Evolutionary conservation across 1,140 invertebrate species (phyloP), one percentile per base, ranked within the genome.

Genomic region (Drosophila biarmipes): DNA sequence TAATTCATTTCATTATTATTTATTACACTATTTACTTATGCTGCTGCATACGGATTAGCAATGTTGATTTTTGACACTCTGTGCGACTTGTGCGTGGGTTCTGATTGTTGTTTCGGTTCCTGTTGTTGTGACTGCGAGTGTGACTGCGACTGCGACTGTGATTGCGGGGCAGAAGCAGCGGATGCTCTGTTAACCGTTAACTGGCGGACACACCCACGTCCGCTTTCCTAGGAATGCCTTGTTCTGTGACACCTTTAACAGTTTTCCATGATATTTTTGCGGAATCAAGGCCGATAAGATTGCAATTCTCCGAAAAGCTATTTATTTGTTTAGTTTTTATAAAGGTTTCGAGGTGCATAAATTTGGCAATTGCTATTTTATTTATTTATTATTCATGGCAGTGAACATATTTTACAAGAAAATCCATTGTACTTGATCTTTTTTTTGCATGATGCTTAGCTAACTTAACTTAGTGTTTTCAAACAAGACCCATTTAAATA

Each of bases 1-100:
- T 89, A 82, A 82, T 89, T 87, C 71, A 76, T 87, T 87, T 87
- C 62, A 79, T 87, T 87, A 82, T 87, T 82, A 87, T 87, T 89
- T 87, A 89, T 87, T 78, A 74, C 63, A 80, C 78, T 84, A 84
- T 80, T 84, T 85, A 74, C 43, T 54, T 75, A 72, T 84, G 71
- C 57, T 52, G 59, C 62, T 63, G 71, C 64, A 68, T 80, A 59
- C 62, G 59, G 40, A 51, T 69, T 75, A 71, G n/a, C 64, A 72
- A 76, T 80, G 81, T 86, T 86, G 51, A 80, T 86, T 80, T 73
- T 77, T 84, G 72, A 84, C 80, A 82, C 77, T 85, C 57, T 85
- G 53, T 66, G 68, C 58, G 54, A 27, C 55, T 48, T 74, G 57
- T 63, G 29, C 57, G 74, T 78, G 51, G 67, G 67, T 69, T 55